phyloP scores from a whole-genome alignment of 2,797 vertebrate species.

The Esox masquinongy region DNA sequence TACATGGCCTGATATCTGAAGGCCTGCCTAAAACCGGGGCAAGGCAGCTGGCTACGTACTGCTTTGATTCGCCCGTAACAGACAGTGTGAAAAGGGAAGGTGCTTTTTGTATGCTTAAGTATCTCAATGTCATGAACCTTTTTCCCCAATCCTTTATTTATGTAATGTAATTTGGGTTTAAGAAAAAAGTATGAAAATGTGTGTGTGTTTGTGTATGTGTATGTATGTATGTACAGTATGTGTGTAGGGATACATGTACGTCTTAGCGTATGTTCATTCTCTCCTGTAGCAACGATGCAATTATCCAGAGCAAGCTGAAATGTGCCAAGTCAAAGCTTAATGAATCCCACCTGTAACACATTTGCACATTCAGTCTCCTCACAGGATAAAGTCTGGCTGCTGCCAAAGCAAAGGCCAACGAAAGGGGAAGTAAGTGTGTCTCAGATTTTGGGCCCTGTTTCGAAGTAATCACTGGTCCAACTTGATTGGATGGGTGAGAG shows the following conservation, averaged over 20 bases:
- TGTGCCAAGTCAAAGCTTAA: conserved; percentile 74
- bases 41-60: no score
- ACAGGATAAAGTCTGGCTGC: conserved; percentile 65
- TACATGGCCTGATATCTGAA: no score
- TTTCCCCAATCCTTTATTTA: not conserved
- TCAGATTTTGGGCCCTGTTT: not conserved
- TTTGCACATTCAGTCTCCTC: conserved; percentile 75
- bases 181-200: conserved; percentile 11
- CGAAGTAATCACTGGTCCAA: not conserved
- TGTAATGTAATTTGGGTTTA: conserved; percentile 32
- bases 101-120: conserved; percentile 6
- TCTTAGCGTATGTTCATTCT: conserved; percentile 36
- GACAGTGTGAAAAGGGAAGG: conserved; percentile 12
- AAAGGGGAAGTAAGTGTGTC: conserved; percentile 52
- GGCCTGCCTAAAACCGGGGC: no score
- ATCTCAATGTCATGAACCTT: no score
- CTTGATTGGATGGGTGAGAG: not conserved
- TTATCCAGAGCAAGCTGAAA: conserved; percentile 66
- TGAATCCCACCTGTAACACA: conserved; percentile 80
- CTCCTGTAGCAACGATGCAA: conserved; percentile 64
- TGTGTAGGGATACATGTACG: conserved; percentile 24
- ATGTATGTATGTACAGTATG: conserved; percentile 9
- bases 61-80: no score
- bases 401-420: conserved; percentile 74
- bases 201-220: conserved; percentile 13